Conservation (phyloP, 2,888 invertebrate genomes). For the Subacronicta megacephala region DNA sequence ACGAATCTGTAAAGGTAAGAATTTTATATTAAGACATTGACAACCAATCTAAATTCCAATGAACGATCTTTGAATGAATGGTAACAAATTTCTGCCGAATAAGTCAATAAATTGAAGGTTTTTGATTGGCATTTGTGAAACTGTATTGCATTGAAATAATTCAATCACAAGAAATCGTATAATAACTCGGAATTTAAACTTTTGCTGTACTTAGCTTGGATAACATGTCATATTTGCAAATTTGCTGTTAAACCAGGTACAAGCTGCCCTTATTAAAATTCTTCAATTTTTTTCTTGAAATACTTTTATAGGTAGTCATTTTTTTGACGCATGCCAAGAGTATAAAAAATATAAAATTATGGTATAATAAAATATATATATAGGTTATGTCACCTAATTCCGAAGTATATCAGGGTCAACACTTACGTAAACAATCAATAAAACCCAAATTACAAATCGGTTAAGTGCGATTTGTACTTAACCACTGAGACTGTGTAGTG, state of each 20-base stretch:
- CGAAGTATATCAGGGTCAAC: slow-evolving; percentile 5
- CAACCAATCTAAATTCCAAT: background rate
- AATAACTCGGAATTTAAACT: background rate
- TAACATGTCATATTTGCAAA: slow-evolving; percentile 38
- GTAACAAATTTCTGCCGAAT: background rate
- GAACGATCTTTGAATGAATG: background rate
- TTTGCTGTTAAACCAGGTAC: slow-evolving; percentile 29
- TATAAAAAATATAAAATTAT: background rate
- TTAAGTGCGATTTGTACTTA: background rate
- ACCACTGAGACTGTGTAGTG: no score
- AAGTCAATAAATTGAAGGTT: background rate
- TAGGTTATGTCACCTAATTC: slow-evolving; percentile 16
- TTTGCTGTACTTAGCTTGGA: slow-evolving; percentile 13
- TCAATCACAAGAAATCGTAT: background rate
- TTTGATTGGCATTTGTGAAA: background rate
- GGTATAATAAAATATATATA: slow-evolving; percentile 8
- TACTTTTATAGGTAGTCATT: slow-evolving; percentile 11
- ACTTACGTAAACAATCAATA: background rate
- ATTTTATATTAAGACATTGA: background rate
- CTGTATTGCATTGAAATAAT: background rate
- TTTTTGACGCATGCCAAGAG: background rate
- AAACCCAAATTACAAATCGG: slow-evolving; percentile 8
- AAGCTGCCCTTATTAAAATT: slow-evolving; percentile 31
- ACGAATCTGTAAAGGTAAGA: slow-evolving; percentile 85
- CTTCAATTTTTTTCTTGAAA: slow-evolving; percentile 19